Evolutionary conservation across 2,113 vertebrate genomes (phyloP), one percentile per base, ranked within the genome.

Genomic region (Callorhinus ursinus): DNA sequence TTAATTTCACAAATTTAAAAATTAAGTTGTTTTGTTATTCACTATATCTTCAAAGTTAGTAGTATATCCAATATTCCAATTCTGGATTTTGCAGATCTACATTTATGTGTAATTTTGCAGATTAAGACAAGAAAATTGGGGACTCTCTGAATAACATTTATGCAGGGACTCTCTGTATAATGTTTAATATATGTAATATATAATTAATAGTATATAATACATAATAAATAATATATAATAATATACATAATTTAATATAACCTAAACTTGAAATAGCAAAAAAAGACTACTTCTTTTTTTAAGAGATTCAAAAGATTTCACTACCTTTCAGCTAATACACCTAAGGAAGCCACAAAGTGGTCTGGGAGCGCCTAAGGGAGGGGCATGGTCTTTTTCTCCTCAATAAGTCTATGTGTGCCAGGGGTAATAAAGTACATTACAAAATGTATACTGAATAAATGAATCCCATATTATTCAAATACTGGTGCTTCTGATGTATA

Each of bases 1-100:
- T 82, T 88, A 93, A 59, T 96, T 96, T 92, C 31, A 95, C 6
- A 93, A 74, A 85, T 57, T 88, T 26, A 63, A 79, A 96, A 81
- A 90, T 24, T 67, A 49, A 36, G 1, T 49, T 46, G 84, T 33
- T 74, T 86, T 79, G 10, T 80, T 89, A 96, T 85, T 63, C 19
- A 18, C 86, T n/a, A 0, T 61, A 14, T 59, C 95, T 91, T 15
- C 74, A 46, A 74, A 95, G n/a, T 85, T 22, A 87, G 12, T 55
- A 15, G 42, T 26, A 63, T 24, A 89, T 12, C 15, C 15, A 96
- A 16, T 10, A 92, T 67, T 90, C 79, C 55, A 93, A 39, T 18
- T 72, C n/a, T 19, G 8, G 14, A 81, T 53, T 77, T 89, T 88
- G 57, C 26, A 93, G 2, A n/a, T 80, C 51, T 53, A 79, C 7